Evolutionary conservation across 1,140 invertebrate species (phyloP), one percentile per base, ranked within the genome.

Genomic region (Drosophila sucinea): DNA sequence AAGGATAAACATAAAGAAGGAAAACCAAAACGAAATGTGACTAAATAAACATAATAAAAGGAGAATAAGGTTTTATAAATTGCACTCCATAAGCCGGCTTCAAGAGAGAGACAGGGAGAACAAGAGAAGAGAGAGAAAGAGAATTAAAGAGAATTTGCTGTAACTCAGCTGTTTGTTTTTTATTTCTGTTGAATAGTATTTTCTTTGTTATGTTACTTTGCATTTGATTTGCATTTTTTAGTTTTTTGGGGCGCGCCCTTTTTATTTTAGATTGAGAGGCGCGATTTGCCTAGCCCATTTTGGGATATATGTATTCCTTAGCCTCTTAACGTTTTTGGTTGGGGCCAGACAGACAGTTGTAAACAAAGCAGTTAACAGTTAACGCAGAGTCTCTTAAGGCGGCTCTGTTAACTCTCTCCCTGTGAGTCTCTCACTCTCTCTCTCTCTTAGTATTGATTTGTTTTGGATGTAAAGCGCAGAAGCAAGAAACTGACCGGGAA

Each of bases 231-330:
- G 60, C 66, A 64, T 78, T 61, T 58, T 60, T 23, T 57, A 57
- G 30, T 33, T 32, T 76, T 79, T 60, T 72, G 47, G 82, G 83
- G 70, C 83, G 82, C 82, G 79, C 82, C 82, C 82, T 85, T 85
- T 87, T 51, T 17, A 17, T 17, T 17, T 51, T 51, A 27, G 10
- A 38, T 38, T 38, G 35, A 38, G 35, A 38, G 35, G 10, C 35
- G 2, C 35, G 35, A 38, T 82, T 64, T 61, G 71, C 79, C 64
- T 30, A 60, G 27, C 40, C 33, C 41, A 65, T 69, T 61, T 51
- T 27, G 44, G 44, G 44, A 6, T 51, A 51, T 51, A 6, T 51
- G 27, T 51, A 51, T 51, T 27, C 25, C 5, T 27, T 27, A 7
- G 44, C 44, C 44, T 27, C 17, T 32, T 58, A 32, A 32, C 57